These are phyloP conservation scores for Megaceryle alcyon DNA, from an alignment of 2,797 vertebrate species.

Conservation along the genomic window DNA sequence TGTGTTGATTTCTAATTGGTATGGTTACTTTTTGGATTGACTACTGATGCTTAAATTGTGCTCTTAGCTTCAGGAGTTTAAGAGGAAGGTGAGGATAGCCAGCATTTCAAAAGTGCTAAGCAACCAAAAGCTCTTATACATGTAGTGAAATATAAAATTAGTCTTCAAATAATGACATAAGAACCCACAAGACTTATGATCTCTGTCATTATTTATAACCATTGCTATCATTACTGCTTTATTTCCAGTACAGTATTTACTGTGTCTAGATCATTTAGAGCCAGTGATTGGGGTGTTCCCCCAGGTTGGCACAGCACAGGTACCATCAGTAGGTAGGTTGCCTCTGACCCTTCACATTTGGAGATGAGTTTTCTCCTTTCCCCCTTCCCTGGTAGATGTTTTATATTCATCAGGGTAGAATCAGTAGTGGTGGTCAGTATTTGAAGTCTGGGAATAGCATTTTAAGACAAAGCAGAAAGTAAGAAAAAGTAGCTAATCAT, in stretches of 20 bases:
- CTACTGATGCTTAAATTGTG: neutral
- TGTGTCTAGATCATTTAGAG: neutral
- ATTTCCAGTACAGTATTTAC: neutral
- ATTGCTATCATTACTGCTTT: neutral
- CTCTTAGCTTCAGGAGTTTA: neutral
- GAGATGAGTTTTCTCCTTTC: neutral
- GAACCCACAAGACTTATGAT: neutral
- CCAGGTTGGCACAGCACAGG: rapidly evolving
- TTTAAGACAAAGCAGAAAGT: neutral
- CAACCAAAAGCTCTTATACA: neutral
- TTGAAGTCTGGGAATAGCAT: neutral
- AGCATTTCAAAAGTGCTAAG: neutral
- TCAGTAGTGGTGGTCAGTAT: neutral
- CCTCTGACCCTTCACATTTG: neutral
- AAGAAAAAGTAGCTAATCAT: neutral
- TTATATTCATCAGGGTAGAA: neutral
- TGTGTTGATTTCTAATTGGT: neutral
- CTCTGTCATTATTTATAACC: neutral
- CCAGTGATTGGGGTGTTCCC: neutral
- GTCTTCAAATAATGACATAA: neutral
- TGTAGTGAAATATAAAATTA: neutral
- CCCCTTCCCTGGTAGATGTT: neutral
- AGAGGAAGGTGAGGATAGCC: neutral
- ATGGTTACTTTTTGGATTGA: neutral
- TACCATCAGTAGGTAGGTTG: neutral